Conservation (phyloP, 2,113 vertebrate species). For the Eretmochelys imbricata region DNA sequence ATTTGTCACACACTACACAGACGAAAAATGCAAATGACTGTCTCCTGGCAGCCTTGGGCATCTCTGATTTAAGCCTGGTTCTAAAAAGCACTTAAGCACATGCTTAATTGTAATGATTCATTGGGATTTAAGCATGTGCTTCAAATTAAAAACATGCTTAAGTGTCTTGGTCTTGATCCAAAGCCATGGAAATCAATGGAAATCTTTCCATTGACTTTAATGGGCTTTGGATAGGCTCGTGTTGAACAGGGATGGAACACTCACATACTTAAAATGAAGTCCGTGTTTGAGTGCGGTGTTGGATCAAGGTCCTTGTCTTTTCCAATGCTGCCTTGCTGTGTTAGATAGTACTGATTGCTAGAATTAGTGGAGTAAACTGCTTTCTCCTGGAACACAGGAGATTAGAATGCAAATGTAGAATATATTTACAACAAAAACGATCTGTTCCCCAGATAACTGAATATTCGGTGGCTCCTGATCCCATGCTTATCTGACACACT, state of each 20-base stretch:
- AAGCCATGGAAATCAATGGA: accelerated
- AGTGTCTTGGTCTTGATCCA: neutral
- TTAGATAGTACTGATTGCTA: neutral
- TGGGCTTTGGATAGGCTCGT: neutral
- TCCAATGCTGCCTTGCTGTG: neutral
- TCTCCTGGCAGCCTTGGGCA: neutral
- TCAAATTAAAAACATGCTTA: neutral
- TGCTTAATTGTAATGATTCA: neutral
- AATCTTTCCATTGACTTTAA: neutral
- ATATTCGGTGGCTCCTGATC: neutral
- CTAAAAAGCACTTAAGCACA: neutral
- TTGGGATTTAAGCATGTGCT: neutral
- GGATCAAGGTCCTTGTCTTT: neutral
- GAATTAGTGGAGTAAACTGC: neutral
- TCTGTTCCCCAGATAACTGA: neutral
- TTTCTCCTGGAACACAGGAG: accelerated
- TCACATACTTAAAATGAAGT: neutral
- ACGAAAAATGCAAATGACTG: neutral
- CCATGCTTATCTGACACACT: neutral
- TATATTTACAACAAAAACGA: neutral
- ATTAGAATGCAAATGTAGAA: neutral
- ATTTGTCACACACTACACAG: neutral
- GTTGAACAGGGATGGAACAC: neutral
- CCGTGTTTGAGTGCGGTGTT: accelerated
- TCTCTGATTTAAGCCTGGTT: neutral